Base-by-base conservation (phyloP, 2,888 invertebrate species). In the Thelaira solivaga region DNA sequence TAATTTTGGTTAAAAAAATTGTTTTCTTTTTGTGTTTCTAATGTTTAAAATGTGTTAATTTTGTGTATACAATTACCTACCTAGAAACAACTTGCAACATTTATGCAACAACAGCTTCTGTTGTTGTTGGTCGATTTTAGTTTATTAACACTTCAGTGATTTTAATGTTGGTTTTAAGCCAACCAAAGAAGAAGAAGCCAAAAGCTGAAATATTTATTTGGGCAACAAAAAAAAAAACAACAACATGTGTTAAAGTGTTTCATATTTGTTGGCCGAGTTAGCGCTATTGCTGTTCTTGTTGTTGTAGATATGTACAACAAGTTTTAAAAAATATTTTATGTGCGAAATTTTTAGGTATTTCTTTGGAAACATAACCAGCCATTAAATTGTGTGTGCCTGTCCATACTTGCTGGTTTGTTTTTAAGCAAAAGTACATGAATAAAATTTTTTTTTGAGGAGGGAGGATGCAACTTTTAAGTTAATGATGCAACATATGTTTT, bases 401-500 rank as follows among this genome's bases (percentile, higher is more conserved):
- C 2, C n/a, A 49, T 13, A 11, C 4, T 43, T n/a, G 45, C n/a
- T n/a, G n/a, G n/a, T n/a, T n/a, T n/a, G n/a, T n/a, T n/a, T n/a
- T n/a, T n/a, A n/a, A n/a, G n/a, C n/a, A n/a, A n/a, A n/a, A n/a
- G n/a, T n/a, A n/a, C n/a, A n/a, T n/a, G n/a, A n/a, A 34, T 47
- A 47, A 47, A 68, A 43, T 41, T 65, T 13, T 49, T 53, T 47
- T 43, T 45, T 51, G 39, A 22, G 71, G 34, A 39, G 61, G 41
- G 47, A 67, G 59, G 68, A 64, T 78, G 77, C 68, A 53, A 69
- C 67, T 65, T 67, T 53, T 57, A 64, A 64, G 43, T 67, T 67
- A 75, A 79, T 72, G 75, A 67, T 79, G 75, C 79, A 75, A 79
- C 79, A 71, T 79, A 69, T 79, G 74, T 79, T 79, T 79, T 80